Evolutionary conservation across 2,797 vertebrate species (phyloP), one percentile per base, ranked within the genome.

Genomic region (Agapornis canus): DNA sequence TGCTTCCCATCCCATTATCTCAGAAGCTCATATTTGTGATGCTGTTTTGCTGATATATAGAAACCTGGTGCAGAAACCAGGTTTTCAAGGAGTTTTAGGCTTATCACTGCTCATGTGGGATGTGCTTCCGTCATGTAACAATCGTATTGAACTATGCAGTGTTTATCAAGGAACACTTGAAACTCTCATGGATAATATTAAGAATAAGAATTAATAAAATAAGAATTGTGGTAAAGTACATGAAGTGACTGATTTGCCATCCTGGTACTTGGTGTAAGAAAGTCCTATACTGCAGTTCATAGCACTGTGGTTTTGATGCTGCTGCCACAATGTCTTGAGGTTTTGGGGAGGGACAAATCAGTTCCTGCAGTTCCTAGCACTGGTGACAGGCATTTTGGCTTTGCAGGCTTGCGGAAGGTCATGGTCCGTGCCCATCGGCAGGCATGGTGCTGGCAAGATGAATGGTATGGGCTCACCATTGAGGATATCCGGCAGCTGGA

Each of bases 391-490:
- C 54, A 3, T 85, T 82, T 2, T 92, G 75, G 48, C 40, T 85
- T 91, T 59, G 37, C 97, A 99, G 99, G 99, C 45, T 97, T 99
- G 48, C 98, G 99, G 97, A 99, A 99, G 97, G 99, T 99, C 86
- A 99, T 99, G 99, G 99, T 99, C 4, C 98, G 99, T 31, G 99
- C 99, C 21, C 99, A 99, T 96, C 97, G 99, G 29, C 99, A 99
- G 97, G 99, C 99, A 3, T 99, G 99, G 99, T 99, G 99, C 98
- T 99, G 99, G 99, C 99, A 99, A 98, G 99, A 99, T 2, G 99
- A 99, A 70, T 99, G 99, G 99, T 99, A 98, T 0, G 99, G 99
- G 40, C 98, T 99, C 87, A 99, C 98, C 96, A 99, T 99, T 8
- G 99, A 99, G 90, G 99, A 99, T 97, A 99, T 99, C 97, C 96